Evolutionary conservation across 2,888 invertebrate species (phyloP).

Genomic region (Drosophila paranaensis): DNA sequence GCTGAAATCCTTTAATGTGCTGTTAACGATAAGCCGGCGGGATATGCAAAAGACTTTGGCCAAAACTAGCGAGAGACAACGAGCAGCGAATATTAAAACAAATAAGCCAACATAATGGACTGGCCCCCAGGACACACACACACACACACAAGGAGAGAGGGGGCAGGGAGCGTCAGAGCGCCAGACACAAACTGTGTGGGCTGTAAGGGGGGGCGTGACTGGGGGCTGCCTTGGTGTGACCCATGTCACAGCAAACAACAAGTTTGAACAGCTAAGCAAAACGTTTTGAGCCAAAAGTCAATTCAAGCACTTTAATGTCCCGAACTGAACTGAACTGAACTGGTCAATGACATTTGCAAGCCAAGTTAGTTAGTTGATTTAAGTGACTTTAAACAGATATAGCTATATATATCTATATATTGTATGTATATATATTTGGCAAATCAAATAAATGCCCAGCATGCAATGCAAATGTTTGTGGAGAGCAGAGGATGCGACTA

Average conservation of each 20-base stretch:
- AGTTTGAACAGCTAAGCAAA: slow-evolving; percentile 45
- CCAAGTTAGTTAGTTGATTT: slow-evolving; percentile 35
- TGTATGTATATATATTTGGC: slow-evolving; percentile 26
- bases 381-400: slow-evolving; percentile 11
- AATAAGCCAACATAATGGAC: slow-evolving; percentile 74
- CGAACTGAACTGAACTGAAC: slow-evolving; percentile 39
- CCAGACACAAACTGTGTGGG: slow-evolving; percentile 21
- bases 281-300: slow-evolving; percentile 38
- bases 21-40: slow-evolving; percentile 74
- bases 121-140: slow-evolving; percentile 32
- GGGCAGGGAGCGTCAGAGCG: neutral
- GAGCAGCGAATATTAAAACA: slow-evolving; percentile 80
- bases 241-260: slow-evolving; percentile 70
- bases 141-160: slow-evolving; percentile 3
- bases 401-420: slow-evolving; percentile 9
- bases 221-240: slow-evolving; percentile 44
- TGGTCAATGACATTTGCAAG: slow-evolving; percentile 68
- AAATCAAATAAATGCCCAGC: slow-evolving; percentile 41
- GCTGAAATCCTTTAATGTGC: slow-evolving; percentile 76
- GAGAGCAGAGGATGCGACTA: slow-evolving; percentile 66
- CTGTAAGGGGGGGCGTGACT: neutral
- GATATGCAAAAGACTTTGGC: slow-evolving; percentile 72
- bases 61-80: slow-evolving; percentile 68
- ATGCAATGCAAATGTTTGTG: slow-evolving; percentile 56
- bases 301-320: slow-evolving; percentile 42